These are phyloP conservation scores for Atta colombica DNA, from an alignment of 1,140 invertebrate species.

Conservation along the genomic window DNA sequence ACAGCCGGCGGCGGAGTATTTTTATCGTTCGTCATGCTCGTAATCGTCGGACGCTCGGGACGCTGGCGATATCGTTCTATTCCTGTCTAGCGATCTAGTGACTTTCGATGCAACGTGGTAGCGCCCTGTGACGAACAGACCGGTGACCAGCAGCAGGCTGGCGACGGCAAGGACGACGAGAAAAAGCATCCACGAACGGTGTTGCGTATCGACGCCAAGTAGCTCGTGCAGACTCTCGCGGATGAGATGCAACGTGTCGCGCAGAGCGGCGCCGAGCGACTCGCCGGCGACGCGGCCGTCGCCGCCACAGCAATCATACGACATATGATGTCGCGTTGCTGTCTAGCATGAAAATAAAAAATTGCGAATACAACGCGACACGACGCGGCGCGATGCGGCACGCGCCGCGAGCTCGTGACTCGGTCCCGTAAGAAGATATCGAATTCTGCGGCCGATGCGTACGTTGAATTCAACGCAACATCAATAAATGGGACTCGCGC, in stretches of 20 bases:
- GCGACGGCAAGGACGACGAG: not conserved
- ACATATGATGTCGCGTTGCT: slow-evolving; percentile 72
- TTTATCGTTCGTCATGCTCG: not conserved
- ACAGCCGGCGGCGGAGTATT: not conserved
- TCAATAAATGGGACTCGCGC: not conserved
- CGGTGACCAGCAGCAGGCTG: not conserved
- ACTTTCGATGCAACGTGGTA: slow-evolving; percentile 45
- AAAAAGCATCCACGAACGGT: not conserved
- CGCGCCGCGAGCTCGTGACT: not conserved
- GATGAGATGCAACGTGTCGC: slow-evolving; percentile 7
- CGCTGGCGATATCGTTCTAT: slow-evolving; percentile 45
- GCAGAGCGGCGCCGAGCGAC: slow-evolving; percentile 68
- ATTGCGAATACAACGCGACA: not conserved
- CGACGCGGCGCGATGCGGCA: slow-evolving; percentile 5
- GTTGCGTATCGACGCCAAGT: not conserved
- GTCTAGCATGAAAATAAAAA: slow-evolving; percentile 26
- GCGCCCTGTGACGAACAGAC: not conserved
- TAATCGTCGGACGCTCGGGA: not conserved
- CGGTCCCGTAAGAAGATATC: not conserved
- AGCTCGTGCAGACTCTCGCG: not conserved
- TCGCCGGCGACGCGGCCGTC: slow-evolving; percentile 72
- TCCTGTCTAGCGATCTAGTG: slow-evolving; percentile 29
- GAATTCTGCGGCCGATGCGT: not conserved
- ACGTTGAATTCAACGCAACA: not conserved
- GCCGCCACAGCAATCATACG: slow-evolving; percentile 81